Evolutionary conservation across 1,140 invertebrate species (phyloP), one percentile per base, ranked within the genome.

Genomic region (Acromyrmex heyeri): DNA sequence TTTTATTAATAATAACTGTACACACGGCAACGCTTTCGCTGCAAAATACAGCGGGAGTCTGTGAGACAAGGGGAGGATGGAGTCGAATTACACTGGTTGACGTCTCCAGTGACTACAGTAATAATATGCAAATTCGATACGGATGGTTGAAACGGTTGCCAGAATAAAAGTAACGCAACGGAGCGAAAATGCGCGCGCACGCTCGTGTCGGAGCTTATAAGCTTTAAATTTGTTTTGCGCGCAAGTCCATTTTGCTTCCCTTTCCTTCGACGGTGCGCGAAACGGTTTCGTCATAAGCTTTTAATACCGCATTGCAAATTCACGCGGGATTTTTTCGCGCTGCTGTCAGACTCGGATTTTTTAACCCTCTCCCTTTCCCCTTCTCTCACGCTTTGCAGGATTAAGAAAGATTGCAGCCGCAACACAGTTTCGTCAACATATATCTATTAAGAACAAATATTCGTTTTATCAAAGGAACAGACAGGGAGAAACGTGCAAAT

Each of bases 241-340:
- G 30, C 38, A 76, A 82, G 59, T 82, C 34, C 67, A 67, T 67
- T 77, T 86, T 59, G 79, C 67, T n/a, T 62, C 34, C 50, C 53
- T 50, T 67, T 59, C 62, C 21, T 86, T 76, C 64, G 34, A 57
- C n/a, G 62, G 48, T 27, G 67, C 44, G 53, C 72, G 61, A 38
- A 44, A 59, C 86, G n/a, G 78, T 76, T 44, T 61, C 76, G 61
- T 85, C 81, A 87, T 86, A 87, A 87, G 82, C 82, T 86, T 73
- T 86, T 87, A 88, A 88, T 83, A 57, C 86, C 72, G 67, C 59
- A 76, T 88, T 88, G 72, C 78, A 87, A 88, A 88, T 88, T 88
- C 72, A 87, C 86, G 86, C 77, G 61, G 72, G 78, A 88, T 76
- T 88, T 88, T 88, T 83, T 34, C 61, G 38, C 55, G 77, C 48